Base-by-base conservation (phyloP, 2,113 vertebrate species). In the Papio anubis region DNA sequence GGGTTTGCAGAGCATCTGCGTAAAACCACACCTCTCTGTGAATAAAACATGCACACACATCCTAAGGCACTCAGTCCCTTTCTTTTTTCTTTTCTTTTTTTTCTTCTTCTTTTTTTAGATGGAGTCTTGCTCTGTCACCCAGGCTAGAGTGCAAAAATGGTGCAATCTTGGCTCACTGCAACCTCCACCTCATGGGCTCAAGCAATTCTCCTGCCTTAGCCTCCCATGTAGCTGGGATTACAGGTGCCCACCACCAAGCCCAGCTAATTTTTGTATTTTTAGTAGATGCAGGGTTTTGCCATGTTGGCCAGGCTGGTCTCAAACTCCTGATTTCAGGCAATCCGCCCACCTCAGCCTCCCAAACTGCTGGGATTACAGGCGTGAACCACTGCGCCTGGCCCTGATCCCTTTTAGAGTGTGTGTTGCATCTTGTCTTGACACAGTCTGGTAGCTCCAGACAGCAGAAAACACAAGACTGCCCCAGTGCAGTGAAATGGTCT, bases 31-130 rank as follows among this genome's bases (percentile, higher is more conserved):
- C 3, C 12, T 32, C 21, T 3, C 23, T 8, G 2, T 27, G 52
- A 72, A 20, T 3, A 6, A 75, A 50, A 18, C 2, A 2, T 0
- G 14, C 25, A 2, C 2, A 0, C 2, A 4, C 9, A 0, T 30
- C 73, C 55, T 45, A 21, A 21, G 79, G 21, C 7, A 27, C 50
- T 3, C 1, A 17, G 16, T 17, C 4, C 0, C 18, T 23, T 25
- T 64, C 10, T 30, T 55, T 55, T 55, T 55, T 55, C 52, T 55
- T 55, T 55, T 20, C 52, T 55, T 61, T 61, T 61, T 20, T 4
- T 61, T 13, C 30, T 30, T 64, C 30, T 64, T 30, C 2, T 35
- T 68, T 68, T 68, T 68, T n/a, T 68, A 68, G 66, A n/a, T 35
- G 32, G 66, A 35, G 32, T 35, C 66, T 35, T 0, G 16, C 32